Percentiles rank a stretch among this genome's conserved stretches.
Evolutionary conservation across 2,113 vertebrate genomes (phyloP).

Genomic region (Ondatra zibethicus): DNA sequence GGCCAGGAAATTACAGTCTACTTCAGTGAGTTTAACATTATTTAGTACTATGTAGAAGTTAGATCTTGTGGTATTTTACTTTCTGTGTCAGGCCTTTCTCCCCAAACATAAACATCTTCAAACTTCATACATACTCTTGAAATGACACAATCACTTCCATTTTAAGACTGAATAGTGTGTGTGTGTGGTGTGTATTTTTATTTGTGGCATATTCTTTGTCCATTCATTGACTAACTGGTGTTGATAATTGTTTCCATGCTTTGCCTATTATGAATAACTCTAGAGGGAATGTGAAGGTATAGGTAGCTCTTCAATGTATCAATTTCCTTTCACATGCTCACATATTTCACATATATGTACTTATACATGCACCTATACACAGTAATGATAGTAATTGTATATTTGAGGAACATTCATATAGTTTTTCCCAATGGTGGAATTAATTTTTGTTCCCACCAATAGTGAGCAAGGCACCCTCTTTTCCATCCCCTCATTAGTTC

Average conservation of each 20-base stretch:
- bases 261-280: neutral
- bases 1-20: neutral
- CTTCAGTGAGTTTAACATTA: neutral
- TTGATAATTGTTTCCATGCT: neutral
- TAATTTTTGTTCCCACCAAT: neutral
- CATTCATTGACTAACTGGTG: too few species aligned
- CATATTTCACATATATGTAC: neutral
- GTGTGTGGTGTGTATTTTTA: neutral
- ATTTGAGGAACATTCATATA: too few species aligned
- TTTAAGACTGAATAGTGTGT: neutral
- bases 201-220: neutral
- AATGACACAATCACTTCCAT: neutral
- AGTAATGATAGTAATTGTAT: neutral
- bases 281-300: fast-evolving
- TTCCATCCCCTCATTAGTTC: neutral
- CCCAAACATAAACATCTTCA: neutral
- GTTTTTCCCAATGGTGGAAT: neutral
- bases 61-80: neutral
- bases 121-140: neutral
- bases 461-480: neutral
- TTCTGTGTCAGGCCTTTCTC: neutral
- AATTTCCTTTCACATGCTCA: neutral
- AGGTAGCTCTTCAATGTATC: neutral
- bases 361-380: neutral
- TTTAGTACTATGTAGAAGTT: neutral